Conservation (phyloP, 2,113 vertebrate genomes). For the Porphyrio hochstetteri region DNA sequence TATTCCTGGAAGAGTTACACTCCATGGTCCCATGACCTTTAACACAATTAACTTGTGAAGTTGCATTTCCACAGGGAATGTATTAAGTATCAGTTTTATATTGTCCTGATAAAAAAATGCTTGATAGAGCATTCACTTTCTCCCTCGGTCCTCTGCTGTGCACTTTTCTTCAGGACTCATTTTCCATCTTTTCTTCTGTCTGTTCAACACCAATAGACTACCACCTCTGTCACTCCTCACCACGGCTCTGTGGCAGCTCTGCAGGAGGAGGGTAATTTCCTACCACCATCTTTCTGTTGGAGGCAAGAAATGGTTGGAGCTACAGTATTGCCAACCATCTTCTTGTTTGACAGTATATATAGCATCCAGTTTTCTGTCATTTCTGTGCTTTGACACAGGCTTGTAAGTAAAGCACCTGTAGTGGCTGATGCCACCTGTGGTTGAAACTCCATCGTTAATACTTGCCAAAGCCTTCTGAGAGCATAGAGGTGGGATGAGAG, state of each 20-base stretch:
- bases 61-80: background rate
- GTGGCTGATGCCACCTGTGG: background rate
- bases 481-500: background rate
- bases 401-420: background rate
- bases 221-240: background rate
- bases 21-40: background rate
- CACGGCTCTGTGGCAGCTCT: background rate
- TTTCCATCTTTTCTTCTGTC: background rate
- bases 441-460: background rate
- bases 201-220: background rate
- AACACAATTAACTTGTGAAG: background rate
- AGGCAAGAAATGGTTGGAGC: background rate
- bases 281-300: background rate
- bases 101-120: background rate
- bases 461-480: background rate
- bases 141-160: background rate
- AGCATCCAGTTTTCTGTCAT: background rate
- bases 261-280: background rate
- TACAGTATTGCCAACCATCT: background rate
- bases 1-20: background rate
- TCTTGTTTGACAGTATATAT: background rate
- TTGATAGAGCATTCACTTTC: background rate
- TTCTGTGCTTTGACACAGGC: background rate
- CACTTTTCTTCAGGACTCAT: background rate
- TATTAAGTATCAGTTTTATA: background rate